These are phyloP conservation scores for Piaya cayana DNA, from an alignment of 2,113 vertebrate species.

Conservation along the genomic window DNA sequence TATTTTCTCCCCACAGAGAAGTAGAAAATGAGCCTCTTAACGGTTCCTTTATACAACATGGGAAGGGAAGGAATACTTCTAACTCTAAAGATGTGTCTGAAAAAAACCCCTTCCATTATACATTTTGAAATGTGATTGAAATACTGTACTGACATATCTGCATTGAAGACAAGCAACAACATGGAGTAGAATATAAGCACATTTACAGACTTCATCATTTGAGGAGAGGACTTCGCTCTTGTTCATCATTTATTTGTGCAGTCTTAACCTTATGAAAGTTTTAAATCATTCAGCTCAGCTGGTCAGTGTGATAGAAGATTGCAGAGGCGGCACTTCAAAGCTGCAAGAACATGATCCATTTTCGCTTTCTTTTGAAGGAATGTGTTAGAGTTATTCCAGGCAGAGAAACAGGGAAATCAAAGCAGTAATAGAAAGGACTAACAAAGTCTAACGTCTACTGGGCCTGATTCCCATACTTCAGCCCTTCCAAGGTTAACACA, in stretches of 20 bases:
- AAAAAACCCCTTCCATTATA: neutral
- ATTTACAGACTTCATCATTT: neutral
- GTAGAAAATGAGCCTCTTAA: neutral
- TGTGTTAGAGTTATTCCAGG: neutral
- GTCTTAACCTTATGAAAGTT: neutral
- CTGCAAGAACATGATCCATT: neutral
- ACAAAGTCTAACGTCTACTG: neutral
- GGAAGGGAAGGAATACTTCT: neutral
- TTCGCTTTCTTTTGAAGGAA: neutral
- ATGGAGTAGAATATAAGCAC: neutral
- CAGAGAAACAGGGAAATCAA: slow-evolving; percentile 23
- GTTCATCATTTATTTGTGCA: neutral
- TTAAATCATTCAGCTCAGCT: slow-evolving; percentile 8
- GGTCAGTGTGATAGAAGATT: neutral
- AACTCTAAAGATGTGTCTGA: neutral
- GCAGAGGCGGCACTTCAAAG: slow-evolving; percentile 19
- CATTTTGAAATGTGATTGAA: neutral
- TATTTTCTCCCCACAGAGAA: neutral
- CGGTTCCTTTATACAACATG: neutral
- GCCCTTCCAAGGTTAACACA: neutral
- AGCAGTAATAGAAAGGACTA: neutral
- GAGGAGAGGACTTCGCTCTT: neutral
- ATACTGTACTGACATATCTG: neutral
- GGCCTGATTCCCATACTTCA: neutral
- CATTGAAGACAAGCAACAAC: neutral